These are phyloP conservation scores for Plecturocebus donacophilus DNA, from an alignment of 2,113 vertebrate species.

Conservation along the genomic window DNA sequence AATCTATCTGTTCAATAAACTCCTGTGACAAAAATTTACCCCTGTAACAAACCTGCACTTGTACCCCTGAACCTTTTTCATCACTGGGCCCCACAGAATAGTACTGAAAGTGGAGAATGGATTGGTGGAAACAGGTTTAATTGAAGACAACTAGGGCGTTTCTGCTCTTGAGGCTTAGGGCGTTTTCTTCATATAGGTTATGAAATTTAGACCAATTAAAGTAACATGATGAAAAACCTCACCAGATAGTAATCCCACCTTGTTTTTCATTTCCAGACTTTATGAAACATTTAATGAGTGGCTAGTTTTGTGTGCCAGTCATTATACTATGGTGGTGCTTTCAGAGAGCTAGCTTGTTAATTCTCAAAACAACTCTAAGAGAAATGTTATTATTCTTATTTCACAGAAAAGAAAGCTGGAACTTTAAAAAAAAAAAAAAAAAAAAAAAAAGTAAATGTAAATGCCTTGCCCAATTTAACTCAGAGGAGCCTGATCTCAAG, in stretches of 20 bases:
- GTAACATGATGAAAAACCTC: neutral
- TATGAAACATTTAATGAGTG: neutral
- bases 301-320: neutral
- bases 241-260: neutral
- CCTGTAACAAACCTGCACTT: no score
- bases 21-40: no score
- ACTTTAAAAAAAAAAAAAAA: neutral
- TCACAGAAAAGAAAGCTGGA: neutral
- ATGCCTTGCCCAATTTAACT: neutral
- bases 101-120: neutral
- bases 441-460: neutral
- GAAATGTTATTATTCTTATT: neutral
- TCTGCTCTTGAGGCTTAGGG: neutral
- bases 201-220: neutral
- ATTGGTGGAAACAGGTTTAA: neutral
- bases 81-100: neutral
- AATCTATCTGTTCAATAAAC: no score
- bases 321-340: neutral
- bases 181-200: neutral
- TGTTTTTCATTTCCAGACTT: neutral
- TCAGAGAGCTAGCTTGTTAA: neutral
- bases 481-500: neutral
- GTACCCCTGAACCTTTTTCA: neutral
- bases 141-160: neutral
- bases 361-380: constrained; percentile 23